phyloP scores from a whole-genome alignment of 2,888 invertebrate species.

The Erebia ligea region DNA sequence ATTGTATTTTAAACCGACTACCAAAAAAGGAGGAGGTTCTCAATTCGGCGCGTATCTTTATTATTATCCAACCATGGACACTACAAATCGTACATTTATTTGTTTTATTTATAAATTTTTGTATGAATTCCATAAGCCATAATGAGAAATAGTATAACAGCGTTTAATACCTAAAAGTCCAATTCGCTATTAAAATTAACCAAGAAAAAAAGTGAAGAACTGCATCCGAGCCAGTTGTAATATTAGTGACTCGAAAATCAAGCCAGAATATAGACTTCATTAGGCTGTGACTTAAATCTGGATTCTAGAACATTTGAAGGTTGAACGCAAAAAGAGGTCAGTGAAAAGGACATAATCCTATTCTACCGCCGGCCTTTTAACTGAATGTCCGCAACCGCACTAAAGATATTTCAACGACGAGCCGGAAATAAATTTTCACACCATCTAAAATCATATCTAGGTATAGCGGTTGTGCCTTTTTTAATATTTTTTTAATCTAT shows the following conservation, averaged over 20 bases:
- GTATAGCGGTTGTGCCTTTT: constrained; percentile 1
- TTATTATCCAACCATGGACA: neutral
- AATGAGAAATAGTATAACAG: no score
- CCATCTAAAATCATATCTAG: constrained; percentile 5
- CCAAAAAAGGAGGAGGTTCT: no score
- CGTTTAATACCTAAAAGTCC: no score
- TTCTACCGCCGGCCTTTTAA: constrained; percentile 42
- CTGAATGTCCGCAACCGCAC: constrained; percentile 43
- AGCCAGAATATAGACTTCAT: no score
- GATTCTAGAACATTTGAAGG: constrained; percentile 17
- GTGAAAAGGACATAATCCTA: constrained; percentile 50
- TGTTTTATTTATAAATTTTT: no score
- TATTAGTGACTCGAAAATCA: no score
- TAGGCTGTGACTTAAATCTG: neutral
- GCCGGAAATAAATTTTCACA: constrained; percentile 18
- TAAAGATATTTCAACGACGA: constrained; percentile 14
- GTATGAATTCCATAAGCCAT: no score
- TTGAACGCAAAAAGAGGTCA: constrained; percentile 29
- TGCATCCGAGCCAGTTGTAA: no score
- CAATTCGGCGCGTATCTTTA: neutral
- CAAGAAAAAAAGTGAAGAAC: no score
- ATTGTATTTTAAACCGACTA: neutral
- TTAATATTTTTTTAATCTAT: neutral
- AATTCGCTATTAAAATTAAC: neutral
- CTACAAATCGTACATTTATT: no score